Evolutionary conservation across 1,140 invertebrate genomes (phyloP).

Genomic region (Drosophila kanapiae): DNA sequence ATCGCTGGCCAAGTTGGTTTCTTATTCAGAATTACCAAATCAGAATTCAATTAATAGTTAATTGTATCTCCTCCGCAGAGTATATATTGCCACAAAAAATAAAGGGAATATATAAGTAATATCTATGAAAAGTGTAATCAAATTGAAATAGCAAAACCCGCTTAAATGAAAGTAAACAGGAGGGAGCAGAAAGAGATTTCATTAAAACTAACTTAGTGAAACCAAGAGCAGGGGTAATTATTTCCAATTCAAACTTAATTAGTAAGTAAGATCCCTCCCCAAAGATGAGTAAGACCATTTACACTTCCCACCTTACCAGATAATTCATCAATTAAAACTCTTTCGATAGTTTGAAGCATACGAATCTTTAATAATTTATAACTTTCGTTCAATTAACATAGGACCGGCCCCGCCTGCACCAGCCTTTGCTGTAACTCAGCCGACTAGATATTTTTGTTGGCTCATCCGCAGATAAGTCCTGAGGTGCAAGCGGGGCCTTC

Average conservation of each 20-base stretch:
- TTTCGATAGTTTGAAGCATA: conserved; percentile 1
- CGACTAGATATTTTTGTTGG: conserved; percentile 33
- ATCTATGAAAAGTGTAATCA: neutral
- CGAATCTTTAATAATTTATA: conserved; percentile 19
- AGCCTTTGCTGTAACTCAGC: conserved; percentile 14
- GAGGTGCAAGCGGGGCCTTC: conserved; percentile 11
- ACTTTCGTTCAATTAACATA: conserved; percentile 11
- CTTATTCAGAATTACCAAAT: neutral
- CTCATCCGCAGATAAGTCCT: neutral
- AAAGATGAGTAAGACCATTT: neutral
- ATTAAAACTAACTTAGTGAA: neutral
- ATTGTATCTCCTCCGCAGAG: neutral
- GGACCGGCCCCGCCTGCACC: conserved; percentile 12
- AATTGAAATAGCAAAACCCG: neutral
- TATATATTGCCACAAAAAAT: neutral
- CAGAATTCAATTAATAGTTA: neutral
- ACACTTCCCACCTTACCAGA: neutral
- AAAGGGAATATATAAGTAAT: neutral
- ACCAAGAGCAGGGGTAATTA: too few species aligned
- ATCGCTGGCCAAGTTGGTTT: neutral
- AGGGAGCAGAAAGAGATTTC: neutral
- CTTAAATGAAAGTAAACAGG: neutral
- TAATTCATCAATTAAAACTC: neutral
- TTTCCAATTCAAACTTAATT: too few species aligned
- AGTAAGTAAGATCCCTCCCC: too few species aligned